Evolutionary conservation across 2,797 vertebrate genomes (phyloP), one percentile per base, ranked within the genome.

Genomic region (Numenius phaeopus): DNA sequence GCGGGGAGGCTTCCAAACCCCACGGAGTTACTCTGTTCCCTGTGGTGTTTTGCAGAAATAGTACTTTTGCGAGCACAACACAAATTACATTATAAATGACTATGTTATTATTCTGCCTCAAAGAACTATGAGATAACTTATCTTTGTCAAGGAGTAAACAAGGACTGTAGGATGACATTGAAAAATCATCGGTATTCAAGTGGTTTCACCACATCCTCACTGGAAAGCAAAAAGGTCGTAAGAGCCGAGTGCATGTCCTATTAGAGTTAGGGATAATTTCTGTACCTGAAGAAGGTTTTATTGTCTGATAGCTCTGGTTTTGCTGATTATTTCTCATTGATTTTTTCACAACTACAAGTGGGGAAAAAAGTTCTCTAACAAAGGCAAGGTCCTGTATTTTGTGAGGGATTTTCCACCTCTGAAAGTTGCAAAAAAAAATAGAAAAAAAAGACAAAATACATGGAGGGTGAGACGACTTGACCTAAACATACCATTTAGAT

Each of bases 131-230:
- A 64, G 87, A 20, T 46, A 47, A 86, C 52, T 97, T 91, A 59
- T 77, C 91, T 87, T 78, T 73, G 87, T 23, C 91, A 64, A 50
- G 78, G 80, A 64, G 22, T 26, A 62, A 82, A 42, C 72, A 61
- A 61, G 78, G 73, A 20, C 16, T 64, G 59, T 4, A 24, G 87
- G 87, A 34, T 57, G 84, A 59, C 89, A 83, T 7, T 78, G 89
- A 91, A 76, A 89, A 87, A 89, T 81, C 42, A 62, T 37, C 73
- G 37, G 73, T 16, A 37, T 58, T 82, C 42, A 15, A 76, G 54
- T 55, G 76, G 65, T 71, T 90, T 86, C 72, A 71, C 52, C 71
- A 32, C 1, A 0, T 59, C 64, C 79, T 52, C 69, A 39, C 83
- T 78, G 62, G 57, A 87, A 69, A 62, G 87, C 49, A 61, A 40